Base-by-base conservation (phyloP, 2,797 vertebrate species). In the Poeciliopsis gracilis region DNA sequence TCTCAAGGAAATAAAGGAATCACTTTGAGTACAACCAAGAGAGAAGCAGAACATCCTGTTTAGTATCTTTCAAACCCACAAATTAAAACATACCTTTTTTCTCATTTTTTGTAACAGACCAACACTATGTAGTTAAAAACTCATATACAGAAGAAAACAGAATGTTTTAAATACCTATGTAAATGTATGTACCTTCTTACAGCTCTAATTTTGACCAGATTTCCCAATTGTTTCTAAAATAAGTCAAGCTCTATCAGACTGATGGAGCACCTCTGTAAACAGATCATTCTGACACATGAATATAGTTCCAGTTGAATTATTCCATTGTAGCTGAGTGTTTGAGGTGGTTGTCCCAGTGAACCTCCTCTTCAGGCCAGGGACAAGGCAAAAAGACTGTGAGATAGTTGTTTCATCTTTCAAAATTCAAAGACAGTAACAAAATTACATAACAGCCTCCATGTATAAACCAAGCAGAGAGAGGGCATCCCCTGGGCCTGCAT, bases 401-500 rank as follows among this genome's bases (percentile, higher is more conserved):
- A 43, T 45, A 46, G 18, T 1, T 8, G 30, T 16, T 46, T 43
- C 11, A 13, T 3, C 15, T 66, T 57, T 15, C 53, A 33, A n/a
- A 16, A 55, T 75, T 4, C 30, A 66, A 75, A 28, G 25, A 69
- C 18, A 72, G 30, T 13, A 38, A 47, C 49, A 67, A 55, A 30
- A 57, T 77, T 61, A 38, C 33, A 30, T 1, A 0, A 76, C 16
- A 15, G 38, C 3, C 73, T 12, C 7, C 16, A 11, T 67, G 41
- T 46, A 49, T 77, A 82, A 86, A 77, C 79, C 72, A 72, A 89
- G 82, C 77, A 78, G 88, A 80, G 73, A 76, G 87, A 92, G 88
- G 89, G 90, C 89, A 91, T 92, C 86, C 89, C 86, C 84, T 84
- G 86, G 87, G 90, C 89, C 86, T 91, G 90, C 87, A 86, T 86